Evolutionary conservation across 2,888 invertebrate species (phyloP).

Genomic region (Pyrgus malvae): DNA sequence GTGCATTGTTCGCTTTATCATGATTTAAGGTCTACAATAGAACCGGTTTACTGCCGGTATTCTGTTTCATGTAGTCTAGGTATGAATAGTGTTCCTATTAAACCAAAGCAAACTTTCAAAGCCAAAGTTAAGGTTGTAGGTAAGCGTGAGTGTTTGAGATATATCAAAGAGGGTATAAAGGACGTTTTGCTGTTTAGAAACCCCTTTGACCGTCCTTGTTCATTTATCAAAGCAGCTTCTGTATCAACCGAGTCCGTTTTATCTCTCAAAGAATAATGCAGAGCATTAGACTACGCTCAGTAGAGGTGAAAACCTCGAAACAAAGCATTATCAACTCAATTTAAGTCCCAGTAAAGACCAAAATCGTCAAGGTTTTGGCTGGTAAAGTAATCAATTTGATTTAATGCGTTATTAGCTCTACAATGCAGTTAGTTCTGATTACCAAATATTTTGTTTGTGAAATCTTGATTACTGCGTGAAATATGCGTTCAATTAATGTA

Average conservation of each 20-base stretch:
- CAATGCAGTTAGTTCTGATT: constrained; percentile 25
- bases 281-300: constrained; percentile 15
- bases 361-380: not conserved
- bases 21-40: not conserved
- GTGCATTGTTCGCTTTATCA: constrained; percentile 3
- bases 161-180: not conserved
- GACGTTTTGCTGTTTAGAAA: constrained; percentile 2
- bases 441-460: constrained; percentile 21
- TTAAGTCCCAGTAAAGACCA: not conserved
- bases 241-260: constrained; percentile 18
- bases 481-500: constrained; percentile 21
- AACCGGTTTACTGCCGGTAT: not conserved
- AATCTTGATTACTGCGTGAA: constrained; percentile 20
- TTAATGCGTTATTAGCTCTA: constrained; percentile 20
- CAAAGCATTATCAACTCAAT: constrained; percentile 13
- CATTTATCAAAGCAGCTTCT: constrained; percentile 22
- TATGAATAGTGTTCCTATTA: too few species aligned
- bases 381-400: constrained; percentile 13
- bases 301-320: not conserved
- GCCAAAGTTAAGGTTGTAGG: not conserved
- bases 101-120: not conserved
- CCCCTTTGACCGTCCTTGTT: constrained; percentile 13
- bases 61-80: too few species aligned
- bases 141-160: not conserved
- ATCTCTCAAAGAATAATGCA: constrained; percentile 25